Base-by-base conservation (phyloP, 2,888 invertebrate species). In the Chironomus tentans region DNA sequence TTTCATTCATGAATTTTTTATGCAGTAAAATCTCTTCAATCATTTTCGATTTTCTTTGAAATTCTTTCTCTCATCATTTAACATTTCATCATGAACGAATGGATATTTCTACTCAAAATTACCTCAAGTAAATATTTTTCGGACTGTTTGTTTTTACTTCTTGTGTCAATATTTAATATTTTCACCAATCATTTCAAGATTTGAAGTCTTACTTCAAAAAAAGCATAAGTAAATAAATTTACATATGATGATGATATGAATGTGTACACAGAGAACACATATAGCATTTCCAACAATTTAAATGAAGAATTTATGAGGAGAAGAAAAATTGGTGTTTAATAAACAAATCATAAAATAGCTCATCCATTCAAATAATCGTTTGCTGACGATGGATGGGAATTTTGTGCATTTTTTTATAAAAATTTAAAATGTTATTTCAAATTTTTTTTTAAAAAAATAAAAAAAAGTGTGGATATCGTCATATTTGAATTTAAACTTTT, bases 271-370 rank as follows among this genome's bases (percentile, higher is more conserved):
- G 50, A 15, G 50, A 50, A 50, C 13, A 56, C n/a, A 56, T 18
- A 56, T 15, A 56, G 15, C 18, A 56, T 10, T 38, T 38, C 10
- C 38, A 38, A 38, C 38, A 38, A 38, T 56, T 3, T 7, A n/a
- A n/a, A 18, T 56, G 56, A n/a, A 15, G 56, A 56, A 18, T 56
- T 15, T 15, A 18, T 56, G 56, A 56, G 56, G 7, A 24, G 24
- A 21, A 65, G 22, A 65, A 65, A 65, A 65, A 38, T 38, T 24
- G n/a, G 4, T 65, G 65, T 65, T 65, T 24, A 21, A 21, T 65
- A 65, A 65, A 65, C 65, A 65, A 65, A 65, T 65, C 65, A 24
- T 65, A 65, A 65, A 65, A 24, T 65, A 65, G 65, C 22, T 65
- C 65, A 24, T 12, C 15, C n/a, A 56, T 38, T 38, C 38, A 38